Evolutionary conservation across 2,888 invertebrate genomes (phyloP).

Genomic region (Osmoderma eremita): DNA sequence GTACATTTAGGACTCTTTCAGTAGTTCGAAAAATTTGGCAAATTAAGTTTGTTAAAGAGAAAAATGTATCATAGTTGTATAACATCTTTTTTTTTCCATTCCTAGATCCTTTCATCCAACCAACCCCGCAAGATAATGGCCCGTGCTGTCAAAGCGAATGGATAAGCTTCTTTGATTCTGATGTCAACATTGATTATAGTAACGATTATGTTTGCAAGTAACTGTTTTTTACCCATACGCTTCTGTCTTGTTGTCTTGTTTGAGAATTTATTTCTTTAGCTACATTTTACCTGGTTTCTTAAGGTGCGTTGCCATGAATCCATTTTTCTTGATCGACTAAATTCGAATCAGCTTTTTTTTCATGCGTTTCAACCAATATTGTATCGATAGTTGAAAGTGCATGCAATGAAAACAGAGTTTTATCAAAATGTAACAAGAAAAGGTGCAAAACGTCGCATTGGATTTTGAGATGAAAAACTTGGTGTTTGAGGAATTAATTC

Average conservation of each 20-base stretch:
- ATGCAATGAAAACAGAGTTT: too few species aligned
- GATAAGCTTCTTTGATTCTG: constrained; percentile 40
- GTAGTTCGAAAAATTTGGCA: too few species aligned
- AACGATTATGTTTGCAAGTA: constrained; percentile 43
- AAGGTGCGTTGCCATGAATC: too few species aligned
- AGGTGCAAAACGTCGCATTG: too few species aligned
- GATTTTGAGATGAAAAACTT: too few species aligned
- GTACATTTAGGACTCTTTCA: too few species aligned
- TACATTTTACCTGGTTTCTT: neutral
- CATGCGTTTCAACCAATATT: too few species aligned
- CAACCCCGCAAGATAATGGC: constrained; percentile 28
- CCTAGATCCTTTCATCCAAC: constrained; percentile 41
- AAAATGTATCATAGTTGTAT: neutral
- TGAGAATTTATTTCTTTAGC: neutral
- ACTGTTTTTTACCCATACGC: constrained; percentile 37
- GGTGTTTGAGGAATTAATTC: too few species aligned
- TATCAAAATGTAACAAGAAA: too few species aligned
- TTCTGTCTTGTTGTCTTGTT: constrained; percentile 19
- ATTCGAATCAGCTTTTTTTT: too few species aligned
- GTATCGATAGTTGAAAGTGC: too few species aligned
- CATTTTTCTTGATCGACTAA: too few species aligned
- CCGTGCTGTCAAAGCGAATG: constrained; percentile 34
- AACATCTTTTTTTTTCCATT: constrained; percentile 12
- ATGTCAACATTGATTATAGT: constrained; percentile 42
- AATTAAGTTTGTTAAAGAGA: neutral